phyloP scores from a whole-genome alignment of 2,113 vertebrate species.

The Prionailurus bengalensis region DNA sequence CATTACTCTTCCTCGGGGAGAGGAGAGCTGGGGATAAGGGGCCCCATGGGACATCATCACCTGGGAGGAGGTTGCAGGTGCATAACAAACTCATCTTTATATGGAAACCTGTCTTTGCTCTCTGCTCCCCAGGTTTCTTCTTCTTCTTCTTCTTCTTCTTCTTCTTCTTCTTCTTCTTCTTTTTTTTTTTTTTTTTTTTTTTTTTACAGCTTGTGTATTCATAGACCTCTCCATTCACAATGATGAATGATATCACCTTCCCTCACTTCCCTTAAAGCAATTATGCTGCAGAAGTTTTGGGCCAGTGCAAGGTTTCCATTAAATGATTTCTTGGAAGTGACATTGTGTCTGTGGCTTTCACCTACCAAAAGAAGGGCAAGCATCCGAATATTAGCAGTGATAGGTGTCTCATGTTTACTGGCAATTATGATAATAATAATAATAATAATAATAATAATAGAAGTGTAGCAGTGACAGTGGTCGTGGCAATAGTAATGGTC shows the following conservation, averaged over 20 bases:
- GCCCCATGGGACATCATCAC: neutral
- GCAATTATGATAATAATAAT: neutral
- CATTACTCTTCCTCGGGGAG: neutral
- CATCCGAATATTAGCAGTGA: neutral
- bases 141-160: neutral
- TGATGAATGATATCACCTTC: conserved; percentile 19
- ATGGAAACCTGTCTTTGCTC: conserved; percentile 8
- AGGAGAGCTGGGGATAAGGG: neutral
- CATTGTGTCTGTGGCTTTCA: conserved; percentile 58
- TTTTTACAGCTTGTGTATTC: conserved; percentile 67
- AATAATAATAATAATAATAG: neutral
- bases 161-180: neutral
- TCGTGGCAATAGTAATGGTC: neutral
- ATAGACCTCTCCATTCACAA: conserved; percentile 58
- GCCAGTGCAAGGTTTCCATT: neutral
- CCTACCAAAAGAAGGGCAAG: conserved; percentile 16
- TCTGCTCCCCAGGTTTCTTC: neutral
- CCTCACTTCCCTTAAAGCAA: conserved; percentile 51
- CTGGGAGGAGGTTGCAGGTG: neutral
- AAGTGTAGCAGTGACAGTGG: neutral
- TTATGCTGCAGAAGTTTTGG: conserved; percentile 58
- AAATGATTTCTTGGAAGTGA: conserved; percentile 68
- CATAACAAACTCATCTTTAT: neutral
- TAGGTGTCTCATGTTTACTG: conserved; percentile 4
- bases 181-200: neutral